Percentiles rank a stretch among this genome's conserved stretches.
Evolutionary conservation across 2,113 vertebrate species (phyloP).

Genomic region (Mastomys coucha): DNA sequence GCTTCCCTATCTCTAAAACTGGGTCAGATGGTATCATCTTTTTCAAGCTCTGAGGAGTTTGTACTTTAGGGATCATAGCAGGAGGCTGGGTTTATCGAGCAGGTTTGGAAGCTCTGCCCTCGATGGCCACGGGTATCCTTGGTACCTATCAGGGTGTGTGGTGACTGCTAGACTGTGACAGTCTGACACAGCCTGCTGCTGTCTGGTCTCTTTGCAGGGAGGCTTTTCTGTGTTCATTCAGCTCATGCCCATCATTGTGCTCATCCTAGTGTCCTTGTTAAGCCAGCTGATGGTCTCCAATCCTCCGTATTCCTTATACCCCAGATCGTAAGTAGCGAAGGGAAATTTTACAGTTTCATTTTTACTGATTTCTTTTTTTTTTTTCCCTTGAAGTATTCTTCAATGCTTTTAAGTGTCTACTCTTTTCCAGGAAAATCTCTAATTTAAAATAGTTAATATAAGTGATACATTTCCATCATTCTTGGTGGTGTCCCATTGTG

Average conservation of each 20-base stretch:
- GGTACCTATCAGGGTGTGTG: slow-evolving; percentile 28
- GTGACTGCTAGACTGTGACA: background rate
- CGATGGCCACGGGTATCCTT: slow-evolving; percentile 6
- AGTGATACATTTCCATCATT: background rate
- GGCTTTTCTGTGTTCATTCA: slow-evolving; percentile 99
- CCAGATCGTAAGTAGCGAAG: slow-evolving; percentile 93
- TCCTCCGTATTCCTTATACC: slow-evolving; percentile 96
- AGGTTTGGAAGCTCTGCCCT: background rate
- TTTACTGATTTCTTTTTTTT: slow-evolving; percentile 6
- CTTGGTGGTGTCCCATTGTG: slow-evolving; percentile 19
- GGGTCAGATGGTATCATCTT: background rate
- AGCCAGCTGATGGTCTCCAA: slow-evolving; percentile 99
- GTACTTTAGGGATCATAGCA: background rate
- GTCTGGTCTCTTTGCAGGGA: slow-evolving; percentile 88
- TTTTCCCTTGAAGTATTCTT: background rate
- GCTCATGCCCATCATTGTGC: slow-evolving; percentile 96
- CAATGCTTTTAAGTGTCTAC: background rate
- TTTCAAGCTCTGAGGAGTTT: slow-evolving; percentile 8
- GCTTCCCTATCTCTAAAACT: background rate
- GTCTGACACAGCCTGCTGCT: slow-evolving; percentile 34
- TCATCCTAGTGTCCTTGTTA: slow-evolving; percentile 96
- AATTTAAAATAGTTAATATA: slow-evolving; percentile 26
- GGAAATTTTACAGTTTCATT: slow-evolving; percentile 7
- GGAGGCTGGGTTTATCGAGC: background rate
- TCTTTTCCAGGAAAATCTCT: background rate